Conservation (phyloP, 2,888 invertebrate species). For the Drosophila mayaguana region DNA sequence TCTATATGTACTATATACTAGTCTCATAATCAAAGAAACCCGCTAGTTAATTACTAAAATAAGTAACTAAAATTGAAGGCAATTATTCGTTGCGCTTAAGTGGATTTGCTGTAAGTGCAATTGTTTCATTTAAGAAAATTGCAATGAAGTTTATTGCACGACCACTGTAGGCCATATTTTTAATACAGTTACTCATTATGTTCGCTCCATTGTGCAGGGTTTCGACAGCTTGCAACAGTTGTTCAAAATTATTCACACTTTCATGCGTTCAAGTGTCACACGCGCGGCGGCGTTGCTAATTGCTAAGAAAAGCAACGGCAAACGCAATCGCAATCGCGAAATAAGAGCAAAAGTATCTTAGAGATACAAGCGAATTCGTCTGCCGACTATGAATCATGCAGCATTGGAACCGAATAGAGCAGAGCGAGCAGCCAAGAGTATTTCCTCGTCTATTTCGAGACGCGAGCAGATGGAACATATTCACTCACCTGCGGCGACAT, state of each 20-base stretch:
- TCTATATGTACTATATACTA: neutral
- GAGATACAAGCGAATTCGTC: conserved; percentile 55
- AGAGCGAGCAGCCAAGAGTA: conserved; percentile 36
- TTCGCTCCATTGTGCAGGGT: conserved; percentile 53
- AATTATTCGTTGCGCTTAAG: neutral
- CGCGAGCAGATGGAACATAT: neutral
- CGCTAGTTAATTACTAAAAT: neutral
- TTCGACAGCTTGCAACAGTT: conserved; percentile 57
- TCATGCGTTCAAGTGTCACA: conserved; percentile 78
- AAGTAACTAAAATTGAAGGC: neutral
- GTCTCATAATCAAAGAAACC: neutral
- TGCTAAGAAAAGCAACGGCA: conserved; percentile 57
- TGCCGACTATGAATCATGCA: conserved; percentile 62
- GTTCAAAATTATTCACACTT: conserved; percentile 72
- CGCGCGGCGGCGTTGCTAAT: conserved; percentile 70
- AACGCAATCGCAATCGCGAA: conserved; percentile 9
- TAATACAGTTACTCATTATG: neutral
- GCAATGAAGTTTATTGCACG: neutral
- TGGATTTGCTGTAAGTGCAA: neutral
- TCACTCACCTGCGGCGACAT: conserved; percentile 80
- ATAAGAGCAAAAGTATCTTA: conserved; percentile 66
- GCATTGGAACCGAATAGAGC: conserved; percentile 11
- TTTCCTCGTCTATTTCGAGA: conserved; percentile 54
- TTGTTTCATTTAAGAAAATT: neutral
- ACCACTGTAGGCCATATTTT: neutral